A percentile compares a stretch with the other conserved stretches of the same genome.
Evolutionary conservation across 1,140 invertebrate genomes (phyloP).

Genomic region (Solenopsis fugax): DNA sequence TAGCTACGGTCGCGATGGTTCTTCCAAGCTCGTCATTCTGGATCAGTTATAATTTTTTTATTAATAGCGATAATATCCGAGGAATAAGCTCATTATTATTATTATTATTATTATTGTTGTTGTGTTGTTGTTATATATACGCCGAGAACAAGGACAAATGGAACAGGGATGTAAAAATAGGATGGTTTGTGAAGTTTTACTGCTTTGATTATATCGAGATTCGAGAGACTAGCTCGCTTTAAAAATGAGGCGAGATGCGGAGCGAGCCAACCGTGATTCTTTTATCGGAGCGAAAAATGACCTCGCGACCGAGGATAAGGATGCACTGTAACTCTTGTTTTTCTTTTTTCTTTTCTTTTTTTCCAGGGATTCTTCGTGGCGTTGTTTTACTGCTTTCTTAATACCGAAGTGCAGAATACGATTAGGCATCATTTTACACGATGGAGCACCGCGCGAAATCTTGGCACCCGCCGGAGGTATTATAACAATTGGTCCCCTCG

Average conservation of each 20-base stretch:
- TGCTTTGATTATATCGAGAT: too few relatives aligned
- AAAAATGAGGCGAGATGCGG: not conserved
- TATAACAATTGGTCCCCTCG: slow-evolving; percentile 93
- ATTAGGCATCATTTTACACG: slow-evolving; percentile 92
- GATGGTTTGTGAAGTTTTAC: too few relatives aligned
- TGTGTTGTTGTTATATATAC: too few relatives aligned
- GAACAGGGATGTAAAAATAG: not conserved
- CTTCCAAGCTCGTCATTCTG: not conserved
- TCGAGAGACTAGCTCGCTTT: not conserved
- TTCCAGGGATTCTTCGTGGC: slow-evolving; percentile 94
- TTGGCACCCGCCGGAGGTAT: slow-evolving; percentile 88
- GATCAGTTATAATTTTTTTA: not conserved
- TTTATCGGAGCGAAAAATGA: not conserved
- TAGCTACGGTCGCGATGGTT: not conserved
- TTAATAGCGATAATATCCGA: not conserved
- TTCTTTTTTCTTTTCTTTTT: not conserved
- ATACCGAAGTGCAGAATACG: slow-evolving; percentile 95
- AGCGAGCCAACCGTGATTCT: not conserved
- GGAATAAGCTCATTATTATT: not conserved
- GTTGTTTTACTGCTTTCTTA: slow-evolving; percentile 96
- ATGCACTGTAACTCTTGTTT: not conserved
- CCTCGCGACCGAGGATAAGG: not conserved
- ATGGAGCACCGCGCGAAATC: slow-evolving; percentile 90
- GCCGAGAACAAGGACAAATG: too few relatives aligned
- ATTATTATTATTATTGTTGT: not conserved